Conservation (phyloP, 2,797 vertebrate species). For the Artibeus jamaicensis region DNA sequence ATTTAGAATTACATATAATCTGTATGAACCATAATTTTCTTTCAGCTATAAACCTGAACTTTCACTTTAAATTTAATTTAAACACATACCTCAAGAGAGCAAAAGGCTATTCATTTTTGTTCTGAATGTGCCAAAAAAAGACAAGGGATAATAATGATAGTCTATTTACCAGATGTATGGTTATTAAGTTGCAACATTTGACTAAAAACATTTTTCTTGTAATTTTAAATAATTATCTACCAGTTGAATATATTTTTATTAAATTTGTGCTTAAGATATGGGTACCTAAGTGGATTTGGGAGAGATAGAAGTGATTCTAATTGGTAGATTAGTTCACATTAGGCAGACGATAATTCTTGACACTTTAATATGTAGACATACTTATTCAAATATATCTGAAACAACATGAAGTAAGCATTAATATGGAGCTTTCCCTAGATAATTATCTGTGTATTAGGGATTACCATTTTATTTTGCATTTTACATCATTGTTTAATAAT, state of each 20-base stretch:
- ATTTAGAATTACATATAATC: neutral
- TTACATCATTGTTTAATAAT: neutral
- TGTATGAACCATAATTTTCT: neutral
- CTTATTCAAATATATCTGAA: neutral
- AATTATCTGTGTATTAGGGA: neutral
- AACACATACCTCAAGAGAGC: neutral
- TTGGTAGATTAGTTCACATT: neutral
- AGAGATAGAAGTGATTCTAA: neutral
- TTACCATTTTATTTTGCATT: neutral
- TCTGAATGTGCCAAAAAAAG: neutral
- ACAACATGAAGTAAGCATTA: neutral
- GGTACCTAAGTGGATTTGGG: neutral
- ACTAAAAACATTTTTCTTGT: neutral
- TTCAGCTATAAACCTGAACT: conserved; percentile 38
- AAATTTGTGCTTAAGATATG: neutral
- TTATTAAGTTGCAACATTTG: conserved; percentile 8
- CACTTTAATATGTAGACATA: neutral
- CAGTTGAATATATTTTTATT: neutral
- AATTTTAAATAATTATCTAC: neutral
- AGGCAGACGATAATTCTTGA: neutral
- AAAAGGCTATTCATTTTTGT: neutral
- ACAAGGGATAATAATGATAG: neutral
- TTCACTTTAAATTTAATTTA: conserved; percentile 8
- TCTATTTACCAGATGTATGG: neutral
- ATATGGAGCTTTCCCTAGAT: neutral